Base-by-base conservation (phyloP, 2,888 invertebrate species). In the Nysson spinosus region DNA sequence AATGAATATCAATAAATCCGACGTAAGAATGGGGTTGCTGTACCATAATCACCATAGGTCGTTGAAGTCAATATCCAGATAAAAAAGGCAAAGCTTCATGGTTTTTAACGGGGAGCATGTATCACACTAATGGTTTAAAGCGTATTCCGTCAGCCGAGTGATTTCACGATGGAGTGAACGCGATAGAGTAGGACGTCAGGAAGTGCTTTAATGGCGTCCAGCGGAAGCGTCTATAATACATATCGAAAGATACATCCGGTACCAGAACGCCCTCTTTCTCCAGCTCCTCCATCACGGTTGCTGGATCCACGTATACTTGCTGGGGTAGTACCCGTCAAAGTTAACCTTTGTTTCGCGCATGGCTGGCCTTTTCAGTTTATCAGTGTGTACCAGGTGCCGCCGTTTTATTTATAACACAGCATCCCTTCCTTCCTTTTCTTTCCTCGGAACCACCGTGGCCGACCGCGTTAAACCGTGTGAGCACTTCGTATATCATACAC, bases 261-360 rank as follows among this genome's bases (percentile, higher is more conserved):
- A 47, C 42, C 49, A 47, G 17, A 16, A 34, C 39, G 50, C 30
- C 43, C 69, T 50, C 54, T 54, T 70, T 61, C 57, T 63, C 46
- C 47, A 30, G 30, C 57, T 34, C 47, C 54, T 50, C 60, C 61
- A 62, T 55, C 70, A 46, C 52, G 55, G 64, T 44, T 37, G 57
- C 35, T 30, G 55, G 26, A 43, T 60, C 44, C 24, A 49, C 50
- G 39, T 47, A 34, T 22, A 44, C 46, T 12, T 46, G 46, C n/a
- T 58, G 66, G 77, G 73, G 67, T 75, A 66, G 66, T 75, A 75
- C 68, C 72, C 79, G 78, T 78, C 76, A 78, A 82, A 78, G 80
- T 83, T 83, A 78, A 81, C 77, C 82, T 79, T 74, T 69, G 78
- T 83, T 84, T 83, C 72, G 69, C 83, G 78, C 83, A 81, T 82